phyloP scores from a whole-genome alignment of 2,797 vertebrate genomes.

The Scleropages formosus region DNA sequence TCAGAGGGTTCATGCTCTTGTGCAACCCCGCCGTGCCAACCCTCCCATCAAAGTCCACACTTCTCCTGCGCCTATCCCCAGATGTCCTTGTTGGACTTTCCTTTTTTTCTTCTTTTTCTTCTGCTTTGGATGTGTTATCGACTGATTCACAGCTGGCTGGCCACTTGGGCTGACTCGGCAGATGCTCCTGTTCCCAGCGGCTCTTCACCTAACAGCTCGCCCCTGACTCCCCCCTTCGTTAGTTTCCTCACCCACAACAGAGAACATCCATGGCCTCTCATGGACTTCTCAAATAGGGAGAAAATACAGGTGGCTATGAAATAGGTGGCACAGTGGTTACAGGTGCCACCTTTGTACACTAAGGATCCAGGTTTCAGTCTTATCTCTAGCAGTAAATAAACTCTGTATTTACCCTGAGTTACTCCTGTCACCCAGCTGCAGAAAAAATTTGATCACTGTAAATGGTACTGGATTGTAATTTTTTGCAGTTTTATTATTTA shows the following conservation, averaged over 20 bases:
- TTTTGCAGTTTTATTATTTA: too few species aligned
- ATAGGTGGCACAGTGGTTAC: too few species aligned
- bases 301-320: too few species aligned
- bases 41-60: slow-evolving; percentile 18
- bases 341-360: too few species aligned
- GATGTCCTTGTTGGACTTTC: slow-evolving; percentile 48
- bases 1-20: slow-evolving; percentile 49
- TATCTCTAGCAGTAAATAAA: too few species aligned
- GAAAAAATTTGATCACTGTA: too few species aligned
- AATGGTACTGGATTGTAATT: too few species aligned
- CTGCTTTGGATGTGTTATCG: slow-evolving; percentile 34
- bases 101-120: slow-evolving; percentile 43
- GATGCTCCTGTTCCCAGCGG: background rate
- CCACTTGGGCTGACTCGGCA: slow-evolving; percentile 32
- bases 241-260: slow-evolving; percentile 10
- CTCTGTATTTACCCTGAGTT: too few species aligned
- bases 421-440: too few species aligned
- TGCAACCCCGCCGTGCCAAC: background rate
- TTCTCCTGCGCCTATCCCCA: slow-evolving; percentile 47
- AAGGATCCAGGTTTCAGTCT: too few species aligned
- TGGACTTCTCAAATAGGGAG: background rate
- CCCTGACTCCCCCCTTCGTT: background rate
- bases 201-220: background rate
- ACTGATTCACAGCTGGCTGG: slow-evolving; percentile 50
- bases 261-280: too few species aligned